phyloP scores from a whole-genome alignment of 2,888 invertebrate species.

The Melieria picta region DNA sequence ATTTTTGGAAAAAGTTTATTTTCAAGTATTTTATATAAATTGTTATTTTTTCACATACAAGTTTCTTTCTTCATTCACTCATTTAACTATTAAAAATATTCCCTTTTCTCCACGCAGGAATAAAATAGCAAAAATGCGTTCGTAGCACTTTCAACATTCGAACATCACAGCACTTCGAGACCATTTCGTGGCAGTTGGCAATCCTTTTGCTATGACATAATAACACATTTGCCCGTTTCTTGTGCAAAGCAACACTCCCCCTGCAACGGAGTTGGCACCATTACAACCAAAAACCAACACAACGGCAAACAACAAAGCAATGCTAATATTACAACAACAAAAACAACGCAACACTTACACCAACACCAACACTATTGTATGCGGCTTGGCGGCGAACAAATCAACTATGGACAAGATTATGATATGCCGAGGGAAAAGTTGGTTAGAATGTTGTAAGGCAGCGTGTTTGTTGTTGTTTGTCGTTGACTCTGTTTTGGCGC shows the following conservation, averaged over 20 bases:
- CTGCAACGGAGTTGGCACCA: constrained; percentile 31
- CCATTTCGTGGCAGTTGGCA: constrained; percentile 26
- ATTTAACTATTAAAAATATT: too few relatives aligned
- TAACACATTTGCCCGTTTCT: constrained; percentile 57
- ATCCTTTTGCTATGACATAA: constrained; percentile 44
- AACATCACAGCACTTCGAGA: too few relatives aligned
- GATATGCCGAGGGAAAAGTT: constrained; percentile 12
- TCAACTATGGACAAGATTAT: background rate
- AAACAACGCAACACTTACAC: constrained; percentile 1
- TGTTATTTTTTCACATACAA: too few relatives aligned
- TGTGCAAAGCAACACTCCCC: constrained; percentile 35
- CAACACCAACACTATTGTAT: background rate
- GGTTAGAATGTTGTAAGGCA: constrained; percentile 31
- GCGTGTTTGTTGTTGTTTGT: constrained; percentile 2
- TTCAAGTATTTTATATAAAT: constrained; percentile 22
- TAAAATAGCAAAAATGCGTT: too few relatives aligned
- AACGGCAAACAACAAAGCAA: constrained; percentile 8
- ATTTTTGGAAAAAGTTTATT: background rate
- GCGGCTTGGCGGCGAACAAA: background rate
- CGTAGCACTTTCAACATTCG: too few relatives aligned
- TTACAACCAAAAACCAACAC: constrained; percentile 33
- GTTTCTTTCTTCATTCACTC: too few relatives aligned
- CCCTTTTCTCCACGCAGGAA: too few relatives aligned
- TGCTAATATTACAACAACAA: constrained; percentile 13
- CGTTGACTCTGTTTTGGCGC: background rate